Conservation (phyloP, 2,797 vertebrate species). For the Atherinosoma microstoma region DNA sequence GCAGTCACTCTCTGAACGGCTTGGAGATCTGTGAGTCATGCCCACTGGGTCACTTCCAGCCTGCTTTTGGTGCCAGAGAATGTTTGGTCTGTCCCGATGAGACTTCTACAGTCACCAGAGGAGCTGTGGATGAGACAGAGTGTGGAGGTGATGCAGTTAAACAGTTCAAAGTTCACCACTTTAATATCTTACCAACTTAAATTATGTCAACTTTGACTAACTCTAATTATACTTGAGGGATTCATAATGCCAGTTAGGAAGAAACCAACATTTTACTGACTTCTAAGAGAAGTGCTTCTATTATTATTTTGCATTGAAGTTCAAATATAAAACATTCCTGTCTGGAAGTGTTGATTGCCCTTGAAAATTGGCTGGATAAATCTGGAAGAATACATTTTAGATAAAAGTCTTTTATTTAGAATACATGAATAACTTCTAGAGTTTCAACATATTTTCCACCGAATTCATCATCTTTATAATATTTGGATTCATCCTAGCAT, state of each 20-base stretch:
- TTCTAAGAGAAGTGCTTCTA: slow-evolving; percentile 13
- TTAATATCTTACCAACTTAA: slow-evolving; percentile 9
- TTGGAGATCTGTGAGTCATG: slow-evolving; percentile 97
- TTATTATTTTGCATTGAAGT: slow-evolving; percentile 8
- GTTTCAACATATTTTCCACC: slow-evolving; percentile 1
- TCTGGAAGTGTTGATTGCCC: slow-evolving; percentile 27
- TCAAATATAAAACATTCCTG: slow-evolving; percentile 18
- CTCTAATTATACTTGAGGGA: slow-evolving; percentile 8
- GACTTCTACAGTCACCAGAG: slow-evolving; percentile 94
- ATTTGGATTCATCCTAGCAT: slow-evolving; percentile 1
- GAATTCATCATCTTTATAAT: no score
- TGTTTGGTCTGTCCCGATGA: slow-evolving; percentile 89
- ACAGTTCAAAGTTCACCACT: slow-evolving; percentile 17
- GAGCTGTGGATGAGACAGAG: slow-evolving; percentile 88
- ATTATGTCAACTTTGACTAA: slow-evolving; percentile 10
- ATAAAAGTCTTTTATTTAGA: slow-evolving; percentile 28
- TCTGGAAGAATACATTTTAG: slow-evolving; percentile 30
- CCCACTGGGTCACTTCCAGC: slow-evolving; percentile 91
- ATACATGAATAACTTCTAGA: slow-evolving; percentile 22
- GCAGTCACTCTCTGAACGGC: slow-evolving; percentile 91
- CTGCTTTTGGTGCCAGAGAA: slow-evolving; percentile 85
- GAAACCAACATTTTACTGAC: slow-evolving; percentile 13
- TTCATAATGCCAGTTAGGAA: not conserved
- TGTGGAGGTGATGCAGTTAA: slow-evolving; percentile 89
- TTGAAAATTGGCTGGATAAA: slow-evolving; percentile 31